Percentiles rank a stretch among this genome's conserved stretches.
phyloP scores from a whole-genome alignment of 2,888 invertebrate genomes.

The Cartodere bifasciata region DNA sequence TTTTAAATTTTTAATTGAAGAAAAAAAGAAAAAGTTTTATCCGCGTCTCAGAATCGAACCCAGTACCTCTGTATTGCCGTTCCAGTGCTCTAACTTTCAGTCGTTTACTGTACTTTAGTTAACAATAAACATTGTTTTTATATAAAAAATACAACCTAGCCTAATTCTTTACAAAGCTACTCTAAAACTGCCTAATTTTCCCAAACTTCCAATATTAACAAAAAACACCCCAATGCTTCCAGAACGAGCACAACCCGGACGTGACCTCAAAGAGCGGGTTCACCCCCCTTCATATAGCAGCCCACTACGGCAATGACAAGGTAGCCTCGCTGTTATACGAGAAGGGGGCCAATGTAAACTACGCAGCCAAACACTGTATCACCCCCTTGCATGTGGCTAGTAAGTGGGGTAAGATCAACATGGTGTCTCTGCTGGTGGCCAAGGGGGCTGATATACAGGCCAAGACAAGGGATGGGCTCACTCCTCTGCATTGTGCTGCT shows the following conservation, averaged over 20 bases:
- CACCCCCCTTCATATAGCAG: constrained; percentile 95
- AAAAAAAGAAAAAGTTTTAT: too few relatives aligned
- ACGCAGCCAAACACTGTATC: constrained; percentile 93
- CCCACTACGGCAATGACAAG: constrained; percentile 95
- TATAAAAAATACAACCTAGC: too few relatives aligned
- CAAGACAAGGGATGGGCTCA: constrained; percentile 87
- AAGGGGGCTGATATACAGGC: constrained; percentile 86
- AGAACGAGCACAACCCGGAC: constrained; percentile 94
- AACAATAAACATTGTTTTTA: too few relatives aligned
- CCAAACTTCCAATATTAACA: too few relatives aligned
- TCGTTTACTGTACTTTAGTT: too few relatives aligned
- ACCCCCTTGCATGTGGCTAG: constrained; percentile 97
- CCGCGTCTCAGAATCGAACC: too few relatives aligned
- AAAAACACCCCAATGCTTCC: too few relatives aligned
- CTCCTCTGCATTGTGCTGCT: constrained; percentile 94
- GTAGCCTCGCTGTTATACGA: constrained; percentile 81
- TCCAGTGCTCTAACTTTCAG: too few relatives aligned
- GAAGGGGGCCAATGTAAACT: constrained; percentile 90
- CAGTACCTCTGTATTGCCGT: too few relatives aligned
- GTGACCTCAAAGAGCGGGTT: constrained; percentile 96
- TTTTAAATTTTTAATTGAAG: too few relatives aligned
- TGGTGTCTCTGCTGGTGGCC: constrained; percentile 79
- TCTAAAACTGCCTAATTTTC: too few relatives aligned
- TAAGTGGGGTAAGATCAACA: constrained; percentile 95
- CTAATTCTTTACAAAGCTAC: too few relatives aligned